Base-by-base conservation (phyloP, 2,888 invertebrate genomes). In the Dendrolimus houi region DNA sequence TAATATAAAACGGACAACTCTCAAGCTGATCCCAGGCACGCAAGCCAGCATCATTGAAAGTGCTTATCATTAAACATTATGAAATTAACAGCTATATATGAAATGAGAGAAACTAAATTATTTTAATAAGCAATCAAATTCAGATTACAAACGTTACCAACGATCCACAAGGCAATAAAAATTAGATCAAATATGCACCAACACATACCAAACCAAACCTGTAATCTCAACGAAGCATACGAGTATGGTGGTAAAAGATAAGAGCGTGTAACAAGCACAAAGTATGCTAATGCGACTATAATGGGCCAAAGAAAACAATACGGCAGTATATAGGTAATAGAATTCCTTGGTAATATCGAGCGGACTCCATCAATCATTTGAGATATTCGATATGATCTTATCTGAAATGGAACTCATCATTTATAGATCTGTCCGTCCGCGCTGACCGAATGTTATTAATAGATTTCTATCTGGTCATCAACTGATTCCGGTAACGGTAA, bases 341-440 rank as follows among this genome's bases (percentile, higher is more conserved):
- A 88, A 88, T 85, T 81, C 83, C 77, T 80, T 78, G 85, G 81
- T 83, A 83, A 84, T 81, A 77, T 77, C 70, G 71, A 77, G 74
- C 74, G 70, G 71, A 72, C 68, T 69, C 80, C 86, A 90, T 90
- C 87, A 88, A 90, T 90, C 90, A 89, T 81, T 64, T 66, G 62
- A 79, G 80, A 80, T 81, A 82, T 80, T 76, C 75, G 77, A 83
- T 82, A 84, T 81, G 86, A 87, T 90, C 86, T 87, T 87, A 89
- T 89, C 89, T 87, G 82, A 83, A 87, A 87, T 81, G 85, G 83
- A 89, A 87, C 88, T 87, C 89, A 89, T 90, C 89, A 88, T 90
- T 89, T 89, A 89, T 84, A 85, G 85, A 88, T 89, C 83, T 85
- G 81, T 81, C 77, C 79, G 86, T 84, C 84, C 77, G 80, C 83